These are phyloP conservation scores for Carapus acus DNA, from an alignment of 2,797 vertebrate species.

Conservation along the genomic window DNA sequence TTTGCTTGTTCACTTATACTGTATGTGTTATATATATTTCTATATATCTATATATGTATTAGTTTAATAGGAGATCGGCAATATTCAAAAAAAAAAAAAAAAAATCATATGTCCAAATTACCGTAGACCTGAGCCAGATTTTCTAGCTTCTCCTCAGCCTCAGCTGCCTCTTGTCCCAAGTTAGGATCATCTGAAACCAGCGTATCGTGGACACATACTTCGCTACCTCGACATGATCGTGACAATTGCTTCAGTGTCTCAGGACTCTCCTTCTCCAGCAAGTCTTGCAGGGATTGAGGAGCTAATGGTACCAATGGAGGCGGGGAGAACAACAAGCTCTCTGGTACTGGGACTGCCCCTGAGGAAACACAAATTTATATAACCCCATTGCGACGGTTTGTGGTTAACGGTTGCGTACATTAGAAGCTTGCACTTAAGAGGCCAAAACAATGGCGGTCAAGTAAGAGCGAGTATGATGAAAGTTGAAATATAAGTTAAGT, in stretches of 20 bases:
- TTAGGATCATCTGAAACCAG: constrained; percentile 56
- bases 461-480: no score
- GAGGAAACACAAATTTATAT: constrained; percentile 14
- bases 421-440: no score
- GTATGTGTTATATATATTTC: no score
- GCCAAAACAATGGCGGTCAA: no score
- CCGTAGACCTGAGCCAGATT: constrained; percentile 60
- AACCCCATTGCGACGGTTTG: not conserved
- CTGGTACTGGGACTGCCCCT: constrained; percentile 78
- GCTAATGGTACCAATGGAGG: constrained; percentile 46
- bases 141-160: constrained; percentile 53
- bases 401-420: no score
- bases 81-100: not conserved
- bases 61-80: no score
- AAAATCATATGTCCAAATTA: constrained; percentile 31
- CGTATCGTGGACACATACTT: constrained; percentile 71
- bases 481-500: no score
- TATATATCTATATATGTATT: no score
- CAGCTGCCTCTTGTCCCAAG: constrained; percentile 62
- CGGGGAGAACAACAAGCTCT: constrained; percentile 70
- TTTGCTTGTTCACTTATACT: no score
- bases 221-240: constrained; percentile 58
- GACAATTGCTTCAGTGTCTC: constrained; percentile 42
- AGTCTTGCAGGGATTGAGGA: constrained; percentile 36
- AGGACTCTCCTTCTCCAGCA: constrained; percentile 59